Conservation (phyloP, 2,113 vertebrate species). For the Hyperoodon ampullatus region DNA sequence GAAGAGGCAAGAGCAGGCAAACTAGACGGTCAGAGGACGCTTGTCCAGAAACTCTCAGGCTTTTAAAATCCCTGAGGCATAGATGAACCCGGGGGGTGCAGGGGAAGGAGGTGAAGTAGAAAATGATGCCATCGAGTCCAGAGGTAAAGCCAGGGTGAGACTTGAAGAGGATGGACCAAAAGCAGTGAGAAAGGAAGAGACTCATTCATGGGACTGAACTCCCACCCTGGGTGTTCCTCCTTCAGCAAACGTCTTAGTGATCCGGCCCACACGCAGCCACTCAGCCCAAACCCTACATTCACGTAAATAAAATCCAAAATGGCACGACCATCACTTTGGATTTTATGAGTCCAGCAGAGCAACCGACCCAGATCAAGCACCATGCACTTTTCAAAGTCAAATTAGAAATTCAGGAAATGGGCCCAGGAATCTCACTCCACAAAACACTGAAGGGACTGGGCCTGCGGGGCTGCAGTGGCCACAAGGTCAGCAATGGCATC, state of each 20-base stretch:
- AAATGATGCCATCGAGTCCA: background rate
- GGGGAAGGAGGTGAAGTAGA: background rate
- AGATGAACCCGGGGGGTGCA: accelerated
- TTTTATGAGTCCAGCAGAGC: background rate
- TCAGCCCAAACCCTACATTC: background rate
- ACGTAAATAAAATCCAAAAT: background rate
- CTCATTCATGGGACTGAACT: background rate
- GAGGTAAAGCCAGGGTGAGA: background rate
- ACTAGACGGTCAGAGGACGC: background rate
- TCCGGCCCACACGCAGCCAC: accelerated
- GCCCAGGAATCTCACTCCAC: background rate
- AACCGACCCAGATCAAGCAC: background rate
- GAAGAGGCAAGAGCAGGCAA: background rate
- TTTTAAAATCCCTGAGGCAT: background rate
- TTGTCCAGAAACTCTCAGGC: background rate
- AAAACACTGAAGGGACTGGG: background rate
- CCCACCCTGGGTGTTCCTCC: accelerated
- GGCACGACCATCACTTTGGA: accelerated
- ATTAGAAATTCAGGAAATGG: background rate
- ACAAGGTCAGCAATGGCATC: background rate
- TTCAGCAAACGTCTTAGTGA: too few relatives aligned
- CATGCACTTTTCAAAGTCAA: background rate
- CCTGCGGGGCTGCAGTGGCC: background rate
- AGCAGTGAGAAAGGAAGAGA: background rate
- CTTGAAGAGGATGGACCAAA: background rate